These are phyloP conservation scores for Arrhamphus sclerolepis DNA, from an alignment of 2,797 vertebrate genomes.

Conservation along the genomic window DNA sequence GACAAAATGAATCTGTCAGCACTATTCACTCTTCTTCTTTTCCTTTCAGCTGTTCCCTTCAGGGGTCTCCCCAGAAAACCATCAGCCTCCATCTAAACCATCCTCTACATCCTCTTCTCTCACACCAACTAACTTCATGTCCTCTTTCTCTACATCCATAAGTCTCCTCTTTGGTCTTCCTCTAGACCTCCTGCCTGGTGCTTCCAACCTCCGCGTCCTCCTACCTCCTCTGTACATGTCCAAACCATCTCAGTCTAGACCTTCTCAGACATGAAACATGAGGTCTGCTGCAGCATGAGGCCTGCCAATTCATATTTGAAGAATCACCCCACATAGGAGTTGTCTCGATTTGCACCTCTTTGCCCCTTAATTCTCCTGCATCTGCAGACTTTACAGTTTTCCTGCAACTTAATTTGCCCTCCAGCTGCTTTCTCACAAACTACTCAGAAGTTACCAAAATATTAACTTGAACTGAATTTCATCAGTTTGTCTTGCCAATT, in stretches of 20 bases:
- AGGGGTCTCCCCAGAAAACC: no score
- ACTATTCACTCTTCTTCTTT: conserved; percentile 34
- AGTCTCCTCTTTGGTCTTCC: no score
- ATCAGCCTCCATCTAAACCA: no score
- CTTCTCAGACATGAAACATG: conserved; percentile 22
- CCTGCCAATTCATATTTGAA: conserved; percentile 21
- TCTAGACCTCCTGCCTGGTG: no score
- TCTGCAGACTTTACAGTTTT: conserved; percentile 4
- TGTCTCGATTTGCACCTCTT: conserved; percentile 28
- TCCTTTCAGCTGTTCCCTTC: no score
- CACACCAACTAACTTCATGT: no score
- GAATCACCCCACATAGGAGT: neutral
- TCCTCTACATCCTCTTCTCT: no score
- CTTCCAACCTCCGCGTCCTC: no score
- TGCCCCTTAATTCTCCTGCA: conserved; percentile 12
- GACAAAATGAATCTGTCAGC: conserved; percentile 44
- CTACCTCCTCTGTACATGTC: no score
- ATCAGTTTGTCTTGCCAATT: conserved; percentile 46
- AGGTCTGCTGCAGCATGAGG: conserved; percentile 9
- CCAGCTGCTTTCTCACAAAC: neutral
- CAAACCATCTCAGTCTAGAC: no score
- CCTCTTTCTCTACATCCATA: no score
- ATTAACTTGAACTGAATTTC: conserved; percentile 22
- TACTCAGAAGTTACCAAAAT: conserved; percentile 5
- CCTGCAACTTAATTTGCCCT: neutral